phyloP scores from a whole-genome alignment of 2,888 invertebrate species.

The Oscheius myriophilus region DNA sequence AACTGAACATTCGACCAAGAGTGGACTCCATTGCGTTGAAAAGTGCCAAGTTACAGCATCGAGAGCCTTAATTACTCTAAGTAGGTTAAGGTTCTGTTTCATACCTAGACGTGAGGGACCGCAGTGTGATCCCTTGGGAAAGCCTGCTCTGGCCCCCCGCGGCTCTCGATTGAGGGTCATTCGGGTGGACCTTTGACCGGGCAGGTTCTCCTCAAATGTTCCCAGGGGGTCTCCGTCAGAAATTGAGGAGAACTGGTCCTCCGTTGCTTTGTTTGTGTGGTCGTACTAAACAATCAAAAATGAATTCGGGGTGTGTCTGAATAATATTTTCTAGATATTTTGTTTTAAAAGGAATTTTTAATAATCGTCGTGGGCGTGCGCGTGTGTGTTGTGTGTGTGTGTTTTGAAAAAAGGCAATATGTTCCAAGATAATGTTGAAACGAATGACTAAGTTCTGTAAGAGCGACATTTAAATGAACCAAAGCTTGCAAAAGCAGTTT shows the following conservation, averaged over 20 bases:
- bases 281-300: conserved; percentile 45
- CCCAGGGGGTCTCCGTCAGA: conserved; percentile 43
- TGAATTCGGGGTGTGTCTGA: too few relatives aligned
- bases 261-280: conserved; percentile 35
- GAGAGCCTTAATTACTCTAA: conserved; percentile 32
- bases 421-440: too few relatives aligned
- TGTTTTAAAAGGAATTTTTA: too few relatives aligned
- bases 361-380: too few relatives aligned
- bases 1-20: conserved; percentile 29
- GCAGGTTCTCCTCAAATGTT: conserved; percentile 30
- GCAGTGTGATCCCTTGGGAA: conserved; percentile 49
- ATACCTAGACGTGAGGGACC: conserved; percentile 9
- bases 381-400: too few relatives aligned
- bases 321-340: too few relatives aligned
- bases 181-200: conserved; percentile 15
- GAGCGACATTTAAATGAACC: too few relatives aligned
- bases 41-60: conserved; percentile 43
- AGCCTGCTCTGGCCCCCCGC: conserved; percentile 41
- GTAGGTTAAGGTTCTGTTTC: neutral
- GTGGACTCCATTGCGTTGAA: conserved; percentile 48
- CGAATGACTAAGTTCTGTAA: too few relatives aligned
- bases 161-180: conserved; percentile 26
- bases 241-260: conserved; percentile 32
- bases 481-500: too few relatives aligned
- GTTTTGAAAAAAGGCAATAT: too few relatives aligned